These are phyloP conservation scores for Xyliphius kryptos DNA, from an alignment of 2,113 vertebrate species.

Conservation along the genomic window DNA sequence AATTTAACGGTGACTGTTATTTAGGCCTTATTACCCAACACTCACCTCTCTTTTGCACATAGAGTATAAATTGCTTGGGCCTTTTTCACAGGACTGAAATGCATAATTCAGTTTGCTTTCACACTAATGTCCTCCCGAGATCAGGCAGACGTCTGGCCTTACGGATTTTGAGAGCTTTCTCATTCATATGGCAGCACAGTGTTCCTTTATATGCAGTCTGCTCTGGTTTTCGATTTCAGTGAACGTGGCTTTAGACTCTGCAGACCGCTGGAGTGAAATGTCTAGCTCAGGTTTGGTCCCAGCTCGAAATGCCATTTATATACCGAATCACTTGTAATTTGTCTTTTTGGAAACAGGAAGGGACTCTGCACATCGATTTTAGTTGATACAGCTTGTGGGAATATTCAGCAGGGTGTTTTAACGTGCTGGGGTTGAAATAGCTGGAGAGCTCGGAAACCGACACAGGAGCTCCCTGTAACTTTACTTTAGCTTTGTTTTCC, in stretches of 20 bases:
- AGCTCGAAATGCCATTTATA: not conserved
- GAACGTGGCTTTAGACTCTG: not conserved
- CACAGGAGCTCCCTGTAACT: conserved; percentile 17
- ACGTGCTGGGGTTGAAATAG: conserved; percentile 4
- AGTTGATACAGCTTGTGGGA: conserved; percentile 25
- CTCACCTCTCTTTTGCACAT: no score
- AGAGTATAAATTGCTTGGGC: not conserved
- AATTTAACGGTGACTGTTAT: no score
- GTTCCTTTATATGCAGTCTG: not conserved
- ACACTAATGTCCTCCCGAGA: not conserved
- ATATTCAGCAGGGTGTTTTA: conserved; percentile 32
- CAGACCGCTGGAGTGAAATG: not conserved
- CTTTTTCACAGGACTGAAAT: not conserved
- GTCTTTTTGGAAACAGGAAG: not conserved
- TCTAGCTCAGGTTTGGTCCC: not conserved
- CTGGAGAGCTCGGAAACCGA: conserved; percentile 25
- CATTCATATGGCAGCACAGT: not conserved
- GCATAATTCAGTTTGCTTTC: not conserved
- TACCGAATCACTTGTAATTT: not conserved
- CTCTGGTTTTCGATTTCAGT: not conserved
- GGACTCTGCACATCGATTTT: conserved; percentile 5
- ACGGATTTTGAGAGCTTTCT: not conserved
- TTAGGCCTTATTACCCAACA: no score
- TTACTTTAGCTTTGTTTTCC: conserved; percentile 15
- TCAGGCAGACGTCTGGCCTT: not conserved